A percentile compares a stretch with the other conserved stretches of the same genome.
Evolutionary conservation across 2,888 invertebrate genomes (phyloP).

Genomic region (Calameuta filiformis): DNA sequence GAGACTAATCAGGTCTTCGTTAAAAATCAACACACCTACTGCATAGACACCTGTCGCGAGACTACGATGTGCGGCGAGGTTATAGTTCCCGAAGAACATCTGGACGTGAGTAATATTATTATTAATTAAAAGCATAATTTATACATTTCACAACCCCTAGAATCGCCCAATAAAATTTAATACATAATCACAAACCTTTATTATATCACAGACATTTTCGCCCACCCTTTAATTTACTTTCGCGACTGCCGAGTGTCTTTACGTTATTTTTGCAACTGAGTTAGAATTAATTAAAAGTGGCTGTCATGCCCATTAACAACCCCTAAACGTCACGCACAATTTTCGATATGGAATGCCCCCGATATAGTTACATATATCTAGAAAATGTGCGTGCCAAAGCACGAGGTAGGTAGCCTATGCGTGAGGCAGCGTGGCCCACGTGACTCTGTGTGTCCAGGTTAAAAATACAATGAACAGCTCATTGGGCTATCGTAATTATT

Average conservation of each 20-base stretch:
- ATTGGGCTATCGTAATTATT: constrained; percentile 29
- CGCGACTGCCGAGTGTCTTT: neutral
- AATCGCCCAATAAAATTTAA: neutral
- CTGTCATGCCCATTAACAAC: neutral
- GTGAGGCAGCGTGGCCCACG: neutral
- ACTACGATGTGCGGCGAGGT: constrained; percentile 97
- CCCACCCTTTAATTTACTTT: neutral
- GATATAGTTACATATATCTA: neutral
- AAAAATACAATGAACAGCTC: constrained; percentile 12
- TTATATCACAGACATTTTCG: neutral
- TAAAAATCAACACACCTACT: constrained; percentile 84
- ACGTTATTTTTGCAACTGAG: neutral
- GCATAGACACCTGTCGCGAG: constrained; percentile 84
- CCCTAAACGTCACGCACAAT: neutral
- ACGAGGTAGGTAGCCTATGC: neutral
- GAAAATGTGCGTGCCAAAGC: constrained; percentile 8
- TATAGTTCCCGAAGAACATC: constrained; percentile 89
- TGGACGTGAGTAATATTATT: constrained; percentile 78
- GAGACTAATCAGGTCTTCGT: constrained; percentile 89
- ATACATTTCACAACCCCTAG: neutral
- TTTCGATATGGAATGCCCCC: neutral
- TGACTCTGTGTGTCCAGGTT: neutral
- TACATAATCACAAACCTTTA: neutral
- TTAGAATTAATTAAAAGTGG: neutral
- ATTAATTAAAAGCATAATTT: neutral